Evolutionary conservation across 2,888 invertebrate species (phyloP), one percentile per base, ranked within the genome.

Genomic region (Tillus elongatus): DNA sequence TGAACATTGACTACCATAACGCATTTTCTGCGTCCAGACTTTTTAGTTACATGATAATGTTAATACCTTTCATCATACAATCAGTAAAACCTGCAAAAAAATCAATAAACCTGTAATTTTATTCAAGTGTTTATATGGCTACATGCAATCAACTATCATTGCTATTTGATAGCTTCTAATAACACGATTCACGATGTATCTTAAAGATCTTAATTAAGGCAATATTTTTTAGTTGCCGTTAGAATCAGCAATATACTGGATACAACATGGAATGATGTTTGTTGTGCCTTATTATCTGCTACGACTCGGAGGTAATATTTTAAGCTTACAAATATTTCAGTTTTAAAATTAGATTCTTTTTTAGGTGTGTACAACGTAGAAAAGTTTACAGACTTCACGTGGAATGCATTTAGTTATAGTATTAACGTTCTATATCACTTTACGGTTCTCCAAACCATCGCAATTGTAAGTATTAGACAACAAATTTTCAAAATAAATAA

Each of bases 261-360:
- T 95, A 60, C 96, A 96, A 68, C 96, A 96, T 70, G 80, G 85
- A 47, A 77, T 93, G 73, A 91, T 96, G 82, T 79, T 93, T 66
- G 79, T 93, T 39, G 88, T 92, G 69, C 95, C 95, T 47, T 85
- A 88, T 66, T 95, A 92, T 67, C 77, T 96, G 42, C 70, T 95
- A 58, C 77, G 80, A 65, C 73, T 83, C 61, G 87, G 88, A 71
- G 93, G 92, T 89, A 73, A 69, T 63, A 51, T 36, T 39, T 31
- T 36, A 34, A 26, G 33, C 19, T 16, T 36, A 15, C 16, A 16
- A 19, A 13, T 11, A 13, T 19, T 19, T 19, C 6, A 19, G 6
- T 19, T 19, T 19, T 19, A 19, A 19, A 19, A 19, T 19, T 19
- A 19, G n/a, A 19, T 16, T 33, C 40, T 36, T 42, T 73, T 72